Evolutionary conservation across 2,797 vertebrate genomes (phyloP).

Genomic region (Bryconaethiops microstoma): DNA sequence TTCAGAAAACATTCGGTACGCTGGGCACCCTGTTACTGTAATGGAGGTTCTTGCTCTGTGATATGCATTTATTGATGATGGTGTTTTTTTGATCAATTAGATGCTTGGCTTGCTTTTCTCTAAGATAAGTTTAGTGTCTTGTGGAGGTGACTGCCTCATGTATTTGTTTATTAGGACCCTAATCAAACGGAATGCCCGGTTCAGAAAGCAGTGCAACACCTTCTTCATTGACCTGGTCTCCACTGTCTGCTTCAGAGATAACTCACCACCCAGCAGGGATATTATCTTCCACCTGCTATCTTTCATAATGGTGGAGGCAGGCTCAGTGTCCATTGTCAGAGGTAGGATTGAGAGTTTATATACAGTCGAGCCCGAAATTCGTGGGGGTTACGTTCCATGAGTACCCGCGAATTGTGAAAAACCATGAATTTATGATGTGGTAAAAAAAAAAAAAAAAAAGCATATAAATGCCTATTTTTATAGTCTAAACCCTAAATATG

Average conservation of each 20-base stretch:
- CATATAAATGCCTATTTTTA: too few species aligned
- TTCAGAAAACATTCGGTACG: conserved; percentile 80
- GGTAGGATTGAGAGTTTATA: conserved; percentile 53
- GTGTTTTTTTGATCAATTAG: not conserved
- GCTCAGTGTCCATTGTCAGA: conserved; percentile 50
- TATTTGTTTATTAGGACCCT: conserved; percentile 69
- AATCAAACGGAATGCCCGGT: conserved; percentile 75
- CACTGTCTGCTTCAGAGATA: conserved; percentile 92
- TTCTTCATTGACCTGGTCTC: conserved; percentile 94
- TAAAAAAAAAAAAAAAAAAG: too few species aligned
- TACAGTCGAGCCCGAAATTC: too few species aligned
- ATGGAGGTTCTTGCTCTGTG: not conserved
- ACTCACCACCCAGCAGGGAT: conserved; percentile 77
- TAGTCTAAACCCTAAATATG: too few species aligned
- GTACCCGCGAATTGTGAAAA: too few species aligned
- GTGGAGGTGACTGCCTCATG: conserved; percentile 21
- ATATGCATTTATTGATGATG: not conserved
- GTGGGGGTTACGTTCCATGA: too few species aligned
- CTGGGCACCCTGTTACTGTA: not conserved
- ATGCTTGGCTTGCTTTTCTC: not conserved
- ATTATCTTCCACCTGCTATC: conserved; percentile 83
- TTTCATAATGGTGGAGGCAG: conserved; percentile 81
- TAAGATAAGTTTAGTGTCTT: too few species aligned
- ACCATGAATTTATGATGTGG: too few species aligned
- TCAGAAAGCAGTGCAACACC: conserved; percentile 87